Conservation (phyloP, 1,140 invertebrate genomes). For the Diorhabda sublineata region DNA sequence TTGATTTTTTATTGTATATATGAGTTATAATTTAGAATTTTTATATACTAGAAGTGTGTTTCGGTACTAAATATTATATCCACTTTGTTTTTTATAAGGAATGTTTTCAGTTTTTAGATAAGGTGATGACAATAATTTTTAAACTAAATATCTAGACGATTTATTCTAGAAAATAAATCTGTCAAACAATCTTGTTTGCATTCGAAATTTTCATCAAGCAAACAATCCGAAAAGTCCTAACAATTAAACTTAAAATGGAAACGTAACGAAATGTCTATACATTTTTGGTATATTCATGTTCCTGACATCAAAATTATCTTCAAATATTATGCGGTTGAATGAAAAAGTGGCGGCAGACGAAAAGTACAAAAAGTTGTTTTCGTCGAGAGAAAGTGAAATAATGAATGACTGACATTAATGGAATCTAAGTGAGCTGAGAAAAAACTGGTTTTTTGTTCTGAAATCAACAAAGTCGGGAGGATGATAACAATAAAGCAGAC, state of each 20-base stretch:
- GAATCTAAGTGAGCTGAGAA: neutral
- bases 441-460: neutral
- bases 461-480: neutral
- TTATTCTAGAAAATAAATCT: too few relatives aligned
- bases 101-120: too few relatives aligned
- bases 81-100: too few relatives aligned
- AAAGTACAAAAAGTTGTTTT: slow-evolving; percentile 11
- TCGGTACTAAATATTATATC: too few relatives aligned
- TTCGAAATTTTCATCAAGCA: too few relatives aligned
- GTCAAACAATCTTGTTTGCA: too few relatives aligned
- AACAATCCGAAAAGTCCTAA: neutral
- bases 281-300: slow-evolving; percentile 3
- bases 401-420: slow-evolving; percentile 7
- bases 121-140: too few relatives aligned
- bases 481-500: neutral
- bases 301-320: neutral
- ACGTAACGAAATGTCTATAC: neutral
- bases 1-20: too few relatives aligned
- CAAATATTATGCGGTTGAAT: neutral
- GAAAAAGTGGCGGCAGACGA: slow-evolving; percentile 7
- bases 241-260: neutral
- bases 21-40: too few relatives aligned
- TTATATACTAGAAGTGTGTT: too few relatives aligned
- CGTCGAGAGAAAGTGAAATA: slow-evolving; percentile 1
- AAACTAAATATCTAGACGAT: too few relatives aligned